Conservation (phyloP, 2,797 vertebrate genomes). For the Echeneis naucrates region DNA sequence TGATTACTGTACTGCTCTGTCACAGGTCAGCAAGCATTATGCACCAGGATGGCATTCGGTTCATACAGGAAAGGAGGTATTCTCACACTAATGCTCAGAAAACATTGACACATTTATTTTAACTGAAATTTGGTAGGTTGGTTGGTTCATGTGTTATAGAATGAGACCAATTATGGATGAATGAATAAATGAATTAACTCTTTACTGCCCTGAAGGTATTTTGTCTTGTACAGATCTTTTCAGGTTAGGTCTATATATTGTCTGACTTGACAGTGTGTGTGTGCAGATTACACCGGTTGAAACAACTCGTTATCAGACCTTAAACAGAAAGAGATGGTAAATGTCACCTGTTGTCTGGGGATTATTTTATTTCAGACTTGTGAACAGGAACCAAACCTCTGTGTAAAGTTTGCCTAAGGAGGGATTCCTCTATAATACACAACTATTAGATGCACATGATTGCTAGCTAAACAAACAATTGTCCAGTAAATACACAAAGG, state of each 20-base stretch:
- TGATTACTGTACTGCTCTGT: slow-evolving; percentile 58
- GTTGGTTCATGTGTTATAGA: no score
- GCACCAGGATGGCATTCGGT: slow-evolving; percentile 37
- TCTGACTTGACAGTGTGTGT: neutral
- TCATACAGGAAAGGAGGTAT: slow-evolving; percentile 17
- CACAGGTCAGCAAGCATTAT: slow-evolving; percentile 77
- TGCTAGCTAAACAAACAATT: slow-evolving; percentile 5
- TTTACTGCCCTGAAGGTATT: no score
- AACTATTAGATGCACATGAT: slow-evolving; percentile 32
- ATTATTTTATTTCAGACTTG: slow-evolving; percentile 33
- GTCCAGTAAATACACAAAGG: slow-evolving; percentile 1
- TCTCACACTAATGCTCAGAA: slow-evolving; percentile 9
- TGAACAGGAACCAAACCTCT: slow-evolving; percentile 46
- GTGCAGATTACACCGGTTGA: neutral
- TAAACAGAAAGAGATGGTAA: slow-evolving; percentile 22
- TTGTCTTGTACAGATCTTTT: no score
- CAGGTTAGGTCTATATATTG: neutral
- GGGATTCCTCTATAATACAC: slow-evolving; percentile 40
- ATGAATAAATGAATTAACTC: no score
- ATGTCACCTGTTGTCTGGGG: slow-evolving; percentile 42
- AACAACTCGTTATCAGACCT: neutral
- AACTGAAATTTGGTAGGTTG: neutral
- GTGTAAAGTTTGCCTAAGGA: slow-evolving; percentile 73
- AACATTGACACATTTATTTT: neutral
- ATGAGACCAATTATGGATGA: neutral